Evolutionary conservation across 2,113 vertebrate genomes (phyloP).

Genomic region (Gorsachius goisagi): DNA sequence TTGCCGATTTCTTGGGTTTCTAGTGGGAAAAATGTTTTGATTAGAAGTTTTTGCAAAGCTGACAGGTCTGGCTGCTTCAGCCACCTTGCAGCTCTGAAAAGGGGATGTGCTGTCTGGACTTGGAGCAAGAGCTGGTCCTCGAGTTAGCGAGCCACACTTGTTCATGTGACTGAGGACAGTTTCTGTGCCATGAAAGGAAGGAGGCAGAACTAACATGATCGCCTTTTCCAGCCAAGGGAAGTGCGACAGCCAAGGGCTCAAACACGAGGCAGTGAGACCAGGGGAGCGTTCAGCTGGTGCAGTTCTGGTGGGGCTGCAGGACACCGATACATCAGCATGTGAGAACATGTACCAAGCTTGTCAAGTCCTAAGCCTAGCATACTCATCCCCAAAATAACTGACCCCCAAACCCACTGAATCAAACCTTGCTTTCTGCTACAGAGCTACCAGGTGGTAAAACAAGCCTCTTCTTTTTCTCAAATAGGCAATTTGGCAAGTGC

Average conservation of each 20-base stretch:
- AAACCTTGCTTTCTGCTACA: background rate
- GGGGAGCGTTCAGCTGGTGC: background rate
- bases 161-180: background rate
- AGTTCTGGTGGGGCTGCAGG: background rate
- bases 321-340: background rate
- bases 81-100: background rate
- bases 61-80: background rate
- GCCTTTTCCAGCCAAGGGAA: background rate
- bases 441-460: background rate
- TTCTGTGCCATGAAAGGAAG: background rate
- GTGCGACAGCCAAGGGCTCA: background rate
- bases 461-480: background rate
- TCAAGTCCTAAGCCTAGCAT: background rate
- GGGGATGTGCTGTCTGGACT: background rate
- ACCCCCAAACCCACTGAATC: rapidly evolving
- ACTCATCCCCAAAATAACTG: background rate
- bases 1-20: background rate
- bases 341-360: background rate
- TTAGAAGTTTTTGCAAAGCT: background rate
- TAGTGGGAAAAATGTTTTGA: background rate
- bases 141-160: background rate
- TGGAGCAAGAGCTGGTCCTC: background rate
- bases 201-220: background rate
- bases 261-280: rapidly evolving
- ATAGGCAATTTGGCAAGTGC: background rate